Percentiles rank a stretch among this genome's conserved stretches.
Conservation (phyloP, 2,888 invertebrate species). For the Pyralis farinalis region DNA sequence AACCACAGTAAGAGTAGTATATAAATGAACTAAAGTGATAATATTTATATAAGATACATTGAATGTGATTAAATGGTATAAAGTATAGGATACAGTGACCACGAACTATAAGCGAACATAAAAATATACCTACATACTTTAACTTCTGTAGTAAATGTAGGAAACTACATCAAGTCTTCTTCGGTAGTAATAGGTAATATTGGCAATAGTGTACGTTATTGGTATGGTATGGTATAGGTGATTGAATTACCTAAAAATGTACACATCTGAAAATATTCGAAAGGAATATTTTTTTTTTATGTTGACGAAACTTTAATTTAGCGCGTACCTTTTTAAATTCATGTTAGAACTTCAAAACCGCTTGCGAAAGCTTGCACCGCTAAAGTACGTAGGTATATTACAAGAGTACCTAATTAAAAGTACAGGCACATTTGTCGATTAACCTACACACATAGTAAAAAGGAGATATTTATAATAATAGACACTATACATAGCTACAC, state of each 20-base stretch:
- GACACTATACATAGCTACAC: constrained; percentile 18
- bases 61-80: constrained; percentile 4
- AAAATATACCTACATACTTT: constrained; percentile 3
- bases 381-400: constrained; percentile 25
- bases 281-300: too few relatives aligned
- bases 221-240: too few relatives aligned
- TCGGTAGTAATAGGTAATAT: too few relatives aligned
- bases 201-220: too few relatives aligned
- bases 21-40: constrained; percentile 6
- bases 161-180: too few relatives aligned
- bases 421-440: constrained; percentile 46
- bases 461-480: constrained; percentile 27
- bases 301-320: too few relatives aligned
- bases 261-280: too few relatives aligned
- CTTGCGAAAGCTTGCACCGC: too few relatives aligned
- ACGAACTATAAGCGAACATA: constrained; percentile 16
- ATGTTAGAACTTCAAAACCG: too few relatives aligned
- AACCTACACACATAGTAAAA: constrained; percentile 37
- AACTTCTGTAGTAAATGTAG: too few relatives aligned
- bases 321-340: too few relatives aligned
- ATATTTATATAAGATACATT: constrained; percentile 8
- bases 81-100: constrained; percentile 15
- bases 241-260: too few relatives aligned
- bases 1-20: neutral
- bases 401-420: constrained; percentile 26